Conservation (phyloP, 2,797 vertebrate genomes). For the Pipistrellus pygmaeus region DNA sequence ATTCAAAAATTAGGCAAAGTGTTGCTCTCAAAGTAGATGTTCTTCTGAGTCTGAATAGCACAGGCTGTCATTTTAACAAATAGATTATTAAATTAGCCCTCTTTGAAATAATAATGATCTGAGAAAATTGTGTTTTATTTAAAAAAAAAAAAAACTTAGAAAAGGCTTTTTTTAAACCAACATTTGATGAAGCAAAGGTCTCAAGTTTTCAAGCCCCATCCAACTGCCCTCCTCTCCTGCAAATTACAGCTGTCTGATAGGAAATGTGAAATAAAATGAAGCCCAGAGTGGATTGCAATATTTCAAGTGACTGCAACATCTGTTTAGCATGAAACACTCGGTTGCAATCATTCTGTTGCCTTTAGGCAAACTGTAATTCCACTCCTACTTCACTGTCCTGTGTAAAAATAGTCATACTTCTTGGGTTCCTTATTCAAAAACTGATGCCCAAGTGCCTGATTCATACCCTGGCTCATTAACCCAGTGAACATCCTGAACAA, state of each 20-base stretch:
- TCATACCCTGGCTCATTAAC: conserved; percentile 4
- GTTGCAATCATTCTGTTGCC: conserved; percentile 16
- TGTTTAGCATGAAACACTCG: conserved; percentile 52
- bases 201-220: not conserved
- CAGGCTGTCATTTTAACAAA: not conserved
- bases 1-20: not conserved
- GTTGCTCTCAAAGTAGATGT: not conserved
- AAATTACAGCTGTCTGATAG: not conserved
- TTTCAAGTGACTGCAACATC: conserved; percentile 47
- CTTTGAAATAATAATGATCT: conserved; percentile 51
- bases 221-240: not conserved
- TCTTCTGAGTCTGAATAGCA: conserved; percentile 35
- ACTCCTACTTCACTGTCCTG: not conserved
- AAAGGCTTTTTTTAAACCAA: conserved; percentile 16
- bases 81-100: conserved; percentile 44
- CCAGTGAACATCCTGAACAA: not conserved
- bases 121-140: not conserved
- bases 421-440: not conserved
- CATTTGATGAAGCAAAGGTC: conserved; percentile 28
- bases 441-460: not conserved
- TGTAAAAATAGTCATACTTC: not conserved
- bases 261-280: conserved; percentile 57
- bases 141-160: not conserved
- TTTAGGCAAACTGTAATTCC: conserved; percentile 36
- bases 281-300: not conserved